Percentiles rank a stretch among this genome's conserved stretches.
These are phyloP conservation scores for Baronia brevicornis DNA, from an alignment of 2,888 invertebrate species.

Conservation along the genomic window DNA sequence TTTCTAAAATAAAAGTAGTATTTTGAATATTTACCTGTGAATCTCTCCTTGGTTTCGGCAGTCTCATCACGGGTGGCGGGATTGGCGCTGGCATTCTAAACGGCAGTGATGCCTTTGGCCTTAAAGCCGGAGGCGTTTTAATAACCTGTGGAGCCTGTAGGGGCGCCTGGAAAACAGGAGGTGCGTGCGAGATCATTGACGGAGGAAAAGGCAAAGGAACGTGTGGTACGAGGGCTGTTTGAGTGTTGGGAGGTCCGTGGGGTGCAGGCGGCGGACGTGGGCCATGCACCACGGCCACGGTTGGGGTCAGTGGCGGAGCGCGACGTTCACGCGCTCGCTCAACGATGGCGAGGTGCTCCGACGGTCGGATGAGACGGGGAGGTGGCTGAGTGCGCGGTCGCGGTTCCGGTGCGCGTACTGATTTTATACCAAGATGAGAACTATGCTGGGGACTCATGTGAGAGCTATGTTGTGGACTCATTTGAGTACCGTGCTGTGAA, in stretches of 20 bases:
- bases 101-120: slow-evolving; percentile 54
- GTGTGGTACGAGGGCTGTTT: slow-evolving; percentile 13
- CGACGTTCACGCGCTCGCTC: slow-evolving; percentile 35
- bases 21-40: slow-evolving; percentile 44
- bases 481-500: slow-evolving; percentile 11
- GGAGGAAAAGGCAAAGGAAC: slow-evolving; percentile 25
- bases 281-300: slow-evolving; percentile 46
- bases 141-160: slow-evolving; percentile 22
- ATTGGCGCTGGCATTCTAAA: slow-evolving; percentile 57
- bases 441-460: slow-evolving; percentile 9
- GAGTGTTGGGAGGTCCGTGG: slow-evolving; percentile 12
- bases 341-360: slow-evolving; percentile 52
- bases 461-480: slow-evolving; percentile 6
- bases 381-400: slow-evolving; percentile 44
- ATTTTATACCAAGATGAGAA: slow-evolving; percentile 13
- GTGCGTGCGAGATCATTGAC: slow-evolving; percentile 19
- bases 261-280: slow-evolving; percentile 30
- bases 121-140: slow-evolving; percentile 41
- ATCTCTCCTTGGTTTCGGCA: slow-evolving; percentile 55
- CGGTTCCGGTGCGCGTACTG: slow-evolving; percentile 39
- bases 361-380: slow-evolving; percentile 60
- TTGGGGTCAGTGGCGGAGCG: slow-evolving; percentile 43
- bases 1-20: neutral
- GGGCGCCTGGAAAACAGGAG: slow-evolving; percentile 20
- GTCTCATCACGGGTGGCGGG: slow-evolving; percentile 39